Conservation (phyloP, 2,797 vertebrate genomes). For the Eidolon dupreanum region DNA sequence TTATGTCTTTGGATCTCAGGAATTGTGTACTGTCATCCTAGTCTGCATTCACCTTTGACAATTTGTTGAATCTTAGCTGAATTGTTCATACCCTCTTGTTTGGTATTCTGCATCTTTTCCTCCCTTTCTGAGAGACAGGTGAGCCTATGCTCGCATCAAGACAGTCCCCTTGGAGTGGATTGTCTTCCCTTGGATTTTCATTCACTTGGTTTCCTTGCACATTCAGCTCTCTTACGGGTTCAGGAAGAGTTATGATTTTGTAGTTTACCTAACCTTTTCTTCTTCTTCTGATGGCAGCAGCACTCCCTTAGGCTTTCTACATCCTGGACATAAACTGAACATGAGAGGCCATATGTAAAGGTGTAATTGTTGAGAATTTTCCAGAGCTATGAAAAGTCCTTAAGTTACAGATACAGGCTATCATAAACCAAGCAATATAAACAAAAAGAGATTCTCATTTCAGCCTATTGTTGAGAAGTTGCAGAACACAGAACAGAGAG, state of each 20-base stretch:
- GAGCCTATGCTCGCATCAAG: background rate
- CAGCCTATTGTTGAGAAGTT: background rate
- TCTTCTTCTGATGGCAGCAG: background rate
- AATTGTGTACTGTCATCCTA: background rate
- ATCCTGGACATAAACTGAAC: background rate
- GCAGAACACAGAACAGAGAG: background rate
- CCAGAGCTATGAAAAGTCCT: background rate
- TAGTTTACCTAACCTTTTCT: background rate
- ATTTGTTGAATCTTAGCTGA: background rate
- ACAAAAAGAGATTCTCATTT: background rate
- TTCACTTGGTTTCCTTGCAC: background rate
- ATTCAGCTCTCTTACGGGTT: background rate
- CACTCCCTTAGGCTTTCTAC: background rate
- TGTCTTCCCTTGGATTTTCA: background rate
- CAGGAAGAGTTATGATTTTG: background rate
- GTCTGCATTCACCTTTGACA: background rate
- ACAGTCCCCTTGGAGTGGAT: background rate
- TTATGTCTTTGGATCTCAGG: background rate
- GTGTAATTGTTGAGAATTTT: background rate
- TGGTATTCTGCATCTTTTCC: background rate
- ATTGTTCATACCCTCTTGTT: background rate
- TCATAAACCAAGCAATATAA: background rate
- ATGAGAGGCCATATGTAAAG: background rate
- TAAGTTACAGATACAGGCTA: background rate
- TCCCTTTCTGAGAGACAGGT: background rate